phyloP scores from a whole-genome alignment of 1,140 invertebrate genomes.

The Dreissena rostriformis region DNA sequence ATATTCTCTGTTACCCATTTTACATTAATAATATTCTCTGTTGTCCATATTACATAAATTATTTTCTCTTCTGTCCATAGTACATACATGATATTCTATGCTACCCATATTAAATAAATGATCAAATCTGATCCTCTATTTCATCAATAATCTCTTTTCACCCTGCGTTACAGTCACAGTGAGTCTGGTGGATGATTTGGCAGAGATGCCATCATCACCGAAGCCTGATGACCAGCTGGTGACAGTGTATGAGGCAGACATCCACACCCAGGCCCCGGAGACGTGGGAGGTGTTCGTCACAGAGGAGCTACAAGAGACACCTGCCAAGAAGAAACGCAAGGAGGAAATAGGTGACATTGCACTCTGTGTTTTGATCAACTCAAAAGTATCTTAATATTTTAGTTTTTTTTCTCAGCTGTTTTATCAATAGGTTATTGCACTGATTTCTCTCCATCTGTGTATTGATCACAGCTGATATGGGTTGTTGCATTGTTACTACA shows the following conservation, averaged over 20 bases:
- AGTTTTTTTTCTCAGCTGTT: not conserved
- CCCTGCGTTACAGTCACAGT: not conserved
- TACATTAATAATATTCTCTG: no score
- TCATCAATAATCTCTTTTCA: no score
- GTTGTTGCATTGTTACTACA: no score
- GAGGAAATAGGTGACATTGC: constrained; percentile 65
- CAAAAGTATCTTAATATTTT: not conserved
- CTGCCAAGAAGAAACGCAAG: constrained; percentile 69
- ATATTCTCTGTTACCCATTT: no score
- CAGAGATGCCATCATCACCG: constrained; percentile 1
- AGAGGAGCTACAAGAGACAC: constrained; percentile 69
- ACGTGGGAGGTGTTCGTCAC: constrained; percentile 73
- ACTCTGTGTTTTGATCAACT: not conserved
- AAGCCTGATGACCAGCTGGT: constrained; percentile 71
- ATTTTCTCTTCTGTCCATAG: no score
- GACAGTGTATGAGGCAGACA: constrained; percentile 70
- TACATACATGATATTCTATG: no score
- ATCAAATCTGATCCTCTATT: no score
- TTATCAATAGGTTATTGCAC: no score
- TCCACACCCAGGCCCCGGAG: constrained; percentile 54
- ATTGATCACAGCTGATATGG: no score
- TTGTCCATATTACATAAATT: no score
- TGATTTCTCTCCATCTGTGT: no score
- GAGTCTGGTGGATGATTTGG: constrained; percentile 30
- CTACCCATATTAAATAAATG: no score